Base-by-base conservation (phyloP, 2,797 vertebrate genomes). In the Selene dorsalis region DNA sequence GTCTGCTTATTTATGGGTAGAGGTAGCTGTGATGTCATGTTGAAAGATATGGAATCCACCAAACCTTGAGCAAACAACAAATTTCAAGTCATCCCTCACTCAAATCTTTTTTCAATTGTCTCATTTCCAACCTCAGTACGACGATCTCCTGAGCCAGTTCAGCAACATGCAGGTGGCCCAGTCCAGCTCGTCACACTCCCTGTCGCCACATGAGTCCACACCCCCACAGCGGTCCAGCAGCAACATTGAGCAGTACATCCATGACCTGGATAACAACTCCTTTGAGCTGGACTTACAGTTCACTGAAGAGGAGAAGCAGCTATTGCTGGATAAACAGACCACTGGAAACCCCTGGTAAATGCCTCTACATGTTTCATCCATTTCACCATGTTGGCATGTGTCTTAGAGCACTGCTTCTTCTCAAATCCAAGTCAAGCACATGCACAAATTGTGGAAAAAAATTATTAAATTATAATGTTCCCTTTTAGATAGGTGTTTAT, bases 121-220 rank as follows among this genome's bases (percentile, higher is more conserved):
- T 69, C 22, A 7, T 74, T 18, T 68, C 64, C 59, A 5, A 48
- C 58, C 35, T 24, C 79, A 99, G 98, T 99, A 99, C 2, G 98
- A 99, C 89, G 98, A 99, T 91, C 98, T 99, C 84, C 95, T 99
- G 92, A 99, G 98, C 93, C 98, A 99, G 90, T 99, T 99, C 90
- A 98, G 98, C 93, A 97, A 96, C 90, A 97, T 99, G 97, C 97
- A 99, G 92, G 97, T 99, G 91, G 96, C 96, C 48, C 95, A 96
- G n/a, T 97, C 97, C 3, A 96, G 95, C 77, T 96, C 97, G 17
- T 95, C 96, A 32, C 96, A 97, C 88, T 96, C 96, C 52, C 89
- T 97, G 77, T 94, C 96, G 4, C 88, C 94, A 6, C 90, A 94
- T 8, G 97, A 98, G 45, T 87, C 94, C 0, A 92, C 92, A 39